Conservation (phyloP, 1,140 invertebrate genomes). For the Dendroctonus valens region DNA sequence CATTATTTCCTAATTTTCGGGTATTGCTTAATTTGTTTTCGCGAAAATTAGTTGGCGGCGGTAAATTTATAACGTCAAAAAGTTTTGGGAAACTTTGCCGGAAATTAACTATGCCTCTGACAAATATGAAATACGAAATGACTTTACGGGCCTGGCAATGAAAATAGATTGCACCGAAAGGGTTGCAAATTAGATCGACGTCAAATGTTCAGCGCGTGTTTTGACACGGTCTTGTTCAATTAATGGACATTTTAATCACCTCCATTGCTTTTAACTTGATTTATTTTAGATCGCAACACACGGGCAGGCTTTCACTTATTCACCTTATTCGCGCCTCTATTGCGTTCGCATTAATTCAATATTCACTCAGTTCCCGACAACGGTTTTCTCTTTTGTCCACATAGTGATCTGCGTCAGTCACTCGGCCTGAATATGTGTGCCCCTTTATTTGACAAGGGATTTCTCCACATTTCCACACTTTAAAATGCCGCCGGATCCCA, state of each 20-base stretch:
- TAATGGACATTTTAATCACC: slow-evolving; percentile 9
- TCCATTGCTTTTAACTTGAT: background rate
- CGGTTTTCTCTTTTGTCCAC: too few species aligned
- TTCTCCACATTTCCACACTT: slow-evolving; percentile 31
- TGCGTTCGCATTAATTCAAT: too few species aligned
- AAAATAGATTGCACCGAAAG: slow-evolving; percentile 29
- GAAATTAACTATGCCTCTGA: slow-evolving; percentile 32
- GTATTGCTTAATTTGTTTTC: slow-evolving; percentile 42
- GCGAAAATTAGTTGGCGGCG: slow-evolving; percentile 38
- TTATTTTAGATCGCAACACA: too few species aligned
- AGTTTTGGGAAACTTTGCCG: slow-evolving; percentile 29
- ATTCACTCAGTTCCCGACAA: too few species aligned
- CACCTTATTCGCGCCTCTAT: too few species aligned
- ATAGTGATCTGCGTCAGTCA: too few species aligned
- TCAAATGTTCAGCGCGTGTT: slow-evolving; percentile 7
- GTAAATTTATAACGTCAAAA: slow-evolving; percentile 34
- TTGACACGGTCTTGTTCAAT: slow-evolving; percentile 11
- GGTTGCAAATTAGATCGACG: slow-evolving; percentile 20
- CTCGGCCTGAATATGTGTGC: too few species aligned
- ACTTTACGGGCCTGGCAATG: slow-evolving; percentile 22
- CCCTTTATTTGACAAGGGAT: slow-evolving; percentile 32
- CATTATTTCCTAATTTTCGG: slow-evolving; percentile 37
- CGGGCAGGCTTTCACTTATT: too few species aligned
- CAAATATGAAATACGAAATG: slow-evolving; percentile 25
- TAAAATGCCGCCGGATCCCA: slow-evolving; percentile 30